Evolutionary conservation across 2,113 vertebrate species (phyloP), one percentile per base, ranked within the genome.

Genomic region (Poeciliopsis occidentalis): DNA sequence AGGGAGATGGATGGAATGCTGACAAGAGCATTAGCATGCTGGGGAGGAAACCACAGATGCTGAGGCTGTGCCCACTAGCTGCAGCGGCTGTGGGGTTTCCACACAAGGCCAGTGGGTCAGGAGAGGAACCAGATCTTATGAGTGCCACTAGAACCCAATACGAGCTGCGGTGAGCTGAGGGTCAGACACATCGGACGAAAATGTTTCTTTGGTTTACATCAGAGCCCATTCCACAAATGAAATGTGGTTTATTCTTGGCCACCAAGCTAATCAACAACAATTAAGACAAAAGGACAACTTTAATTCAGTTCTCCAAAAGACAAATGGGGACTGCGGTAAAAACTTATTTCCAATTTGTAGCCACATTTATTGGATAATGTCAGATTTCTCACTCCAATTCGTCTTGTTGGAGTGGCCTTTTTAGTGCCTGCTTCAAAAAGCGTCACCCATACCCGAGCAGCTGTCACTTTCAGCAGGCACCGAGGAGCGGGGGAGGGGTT

Each of bases 381-480:
- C 89, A 90, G 65, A 78, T 27, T 39, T 85, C 80, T 79, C 82
- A 67, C 87, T 92, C 78, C 80, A 73, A 89, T 76, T 85, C 74
- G 64, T 85, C 80, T 88, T 85, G 85, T 89, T 81, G 74, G 86
- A 86, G 87, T 81, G 90, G 84, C 88, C 90, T 92, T 93, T 93
- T 90, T 85, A 91, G 86, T 85, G 90, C 86, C 85, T 90, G 85
- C 91, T 92, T 93, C 89, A 92, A 92, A 92, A 91, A 87, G 86
- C 88, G 82, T 82, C 79, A 76, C 83, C 80, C 64, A 65, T 85
- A 89, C 85, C 76, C 79, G 27, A 91, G 85, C 91, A 90, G 88
- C 92, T 89, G 87, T 92, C 92, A 92, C 81, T 91, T 92, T 92
- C 81, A 80, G 84, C 87, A 91, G 80, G 86, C 87, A 84, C 73